Percentiles rank a stretch among this genome's conserved stretches.
phyloP scores from a whole-genome alignment of 2,888 invertebrate species.

The Aphidius colemani region DNA sequence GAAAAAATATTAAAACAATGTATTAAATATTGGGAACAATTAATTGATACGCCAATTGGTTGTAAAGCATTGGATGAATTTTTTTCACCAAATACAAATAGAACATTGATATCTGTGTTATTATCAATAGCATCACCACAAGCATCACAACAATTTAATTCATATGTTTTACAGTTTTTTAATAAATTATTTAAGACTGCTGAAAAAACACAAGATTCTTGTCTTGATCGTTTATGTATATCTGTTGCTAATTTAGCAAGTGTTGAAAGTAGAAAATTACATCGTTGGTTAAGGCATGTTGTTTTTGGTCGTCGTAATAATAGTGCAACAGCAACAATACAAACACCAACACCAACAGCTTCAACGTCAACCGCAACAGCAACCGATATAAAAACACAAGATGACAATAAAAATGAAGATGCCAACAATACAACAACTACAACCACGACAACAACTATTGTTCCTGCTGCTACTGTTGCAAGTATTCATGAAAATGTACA shows the following conservation, averaged over 20 bases:
- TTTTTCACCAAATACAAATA: conserved; percentile 70
- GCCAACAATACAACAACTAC: conserved; percentile 57
- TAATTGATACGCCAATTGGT: conserved; percentile 81
- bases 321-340: conserved; percentile 61
- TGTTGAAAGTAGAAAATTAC: conserved; percentile 69
- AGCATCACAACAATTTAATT: conserved; percentile 73
- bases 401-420: neutral
- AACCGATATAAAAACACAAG: too few relatives aligned
- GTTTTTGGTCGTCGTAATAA: conserved; percentile 65
- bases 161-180: conserved; percentile 79
- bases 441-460: conserved; percentile 16
- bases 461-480: conserved; percentile 32
- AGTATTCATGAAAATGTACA: conserved; percentile 41
- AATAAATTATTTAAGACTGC: conserved; percentile 71
- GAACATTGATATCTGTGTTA: conserved; percentile 77
- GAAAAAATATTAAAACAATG: conserved; percentile 70
- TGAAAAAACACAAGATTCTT: conserved; percentile 62
- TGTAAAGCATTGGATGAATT: conserved; percentile 82
- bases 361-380: conserved; percentile 28
- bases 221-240: conserved; percentile 70
- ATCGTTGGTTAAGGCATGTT: conserved; percentile 70
- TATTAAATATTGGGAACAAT: conserved; percentile 84
- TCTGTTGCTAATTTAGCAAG: conserved; percentile 71
- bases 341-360: conserved; percentile 62
- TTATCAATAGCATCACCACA: conserved; percentile 80